Conservation (phyloP, 2,888 invertebrate species). For the Trachelus tabidus region DNA sequence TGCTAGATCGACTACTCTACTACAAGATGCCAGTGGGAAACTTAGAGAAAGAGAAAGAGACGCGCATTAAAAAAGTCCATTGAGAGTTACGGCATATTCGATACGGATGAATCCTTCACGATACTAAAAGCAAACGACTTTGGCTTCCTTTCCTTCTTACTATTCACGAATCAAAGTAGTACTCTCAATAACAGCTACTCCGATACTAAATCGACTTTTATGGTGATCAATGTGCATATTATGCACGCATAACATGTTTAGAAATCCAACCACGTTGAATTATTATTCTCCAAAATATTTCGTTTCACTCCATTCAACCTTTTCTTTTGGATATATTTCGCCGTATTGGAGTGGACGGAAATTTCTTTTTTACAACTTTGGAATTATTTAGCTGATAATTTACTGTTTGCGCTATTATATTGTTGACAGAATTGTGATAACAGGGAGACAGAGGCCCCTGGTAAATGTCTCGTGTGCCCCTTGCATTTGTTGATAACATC, state of each 20-base stretch:
- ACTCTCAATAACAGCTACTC: not conserved
- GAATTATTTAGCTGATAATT: not conserved
- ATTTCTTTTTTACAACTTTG: not conserved
- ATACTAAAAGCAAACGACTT: not conserved
- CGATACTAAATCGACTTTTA: not conserved
- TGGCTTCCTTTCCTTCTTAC: not conserved
- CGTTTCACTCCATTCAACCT: not conserved
- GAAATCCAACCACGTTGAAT: not conserved
- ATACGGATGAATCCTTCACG: not conserved
- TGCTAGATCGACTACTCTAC: not conserved
- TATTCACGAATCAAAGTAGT: not conserved
- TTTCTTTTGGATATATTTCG: not conserved
- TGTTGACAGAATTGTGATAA: not conserved
- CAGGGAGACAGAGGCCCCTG: not conserved
- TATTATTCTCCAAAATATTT: not conserved
- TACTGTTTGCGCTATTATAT: not conserved
- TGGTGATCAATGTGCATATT: not conserved
- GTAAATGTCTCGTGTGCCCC: not conserved
- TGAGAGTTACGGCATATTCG: not conserved
- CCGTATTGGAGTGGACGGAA: not conserved
- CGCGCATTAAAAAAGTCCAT: not conserved
- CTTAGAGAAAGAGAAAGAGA: not conserved
- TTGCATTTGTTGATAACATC: not conserved
- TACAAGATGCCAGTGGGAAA: not conserved
- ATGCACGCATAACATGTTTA: not conserved